Evolutionary conservation across 2,797 vertebrate genomes (phyloP).

Genomic region (Oreochromis mossambicus): DNA sequence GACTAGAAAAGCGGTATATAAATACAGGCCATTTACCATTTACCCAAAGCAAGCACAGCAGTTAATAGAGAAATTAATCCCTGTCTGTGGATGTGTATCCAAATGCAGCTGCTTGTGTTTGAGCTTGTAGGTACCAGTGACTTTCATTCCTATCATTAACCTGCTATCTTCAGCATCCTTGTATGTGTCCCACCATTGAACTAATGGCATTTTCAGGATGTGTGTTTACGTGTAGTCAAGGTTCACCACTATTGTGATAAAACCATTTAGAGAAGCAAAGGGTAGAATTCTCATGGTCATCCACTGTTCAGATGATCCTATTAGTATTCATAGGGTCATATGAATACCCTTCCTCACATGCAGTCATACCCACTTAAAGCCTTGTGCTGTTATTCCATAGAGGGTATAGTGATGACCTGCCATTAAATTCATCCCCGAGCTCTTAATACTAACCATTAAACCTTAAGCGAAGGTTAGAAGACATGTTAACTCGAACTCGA

Average conservation of each 20-base stretch:
- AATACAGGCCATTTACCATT: no score
- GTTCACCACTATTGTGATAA: conserved; percentile 12
- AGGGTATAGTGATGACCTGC: conserved; percentile 24
- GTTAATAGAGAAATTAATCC: conserved; percentile 17
- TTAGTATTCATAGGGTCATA: conserved; percentile 57
- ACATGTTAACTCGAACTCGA: conserved; percentile 20
- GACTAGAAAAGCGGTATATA: no score
- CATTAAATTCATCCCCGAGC: not conserved
- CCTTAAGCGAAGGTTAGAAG: no score
- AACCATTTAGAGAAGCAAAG: conserved; percentile 36
- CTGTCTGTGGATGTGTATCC: not conserved
- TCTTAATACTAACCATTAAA: conserved; percentile 52
- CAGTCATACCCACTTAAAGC: conserved; percentile 7
- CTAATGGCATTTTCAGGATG: not conserved
- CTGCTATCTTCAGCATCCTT: conserved; percentile 16
- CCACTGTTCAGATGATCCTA: conserved; percentile 1
- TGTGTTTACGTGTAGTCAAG: not conserved
- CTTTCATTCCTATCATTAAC: conserved; percentile 27
- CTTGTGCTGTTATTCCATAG: conserved; percentile 16
- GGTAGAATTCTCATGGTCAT: conserved; percentile 8
- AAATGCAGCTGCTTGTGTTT: conserved; percentile 13
- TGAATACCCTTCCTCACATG: conserved; percentile 8
- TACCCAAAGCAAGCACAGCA: not conserved
- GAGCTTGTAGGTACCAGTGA: conserved; percentile 5
- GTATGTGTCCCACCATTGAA: not conserved